phyloP scores from a whole-genome alignment of 30 jellyfish, hydroid and myxozoan genomes.

The Turritopsis rubra region DNA sequence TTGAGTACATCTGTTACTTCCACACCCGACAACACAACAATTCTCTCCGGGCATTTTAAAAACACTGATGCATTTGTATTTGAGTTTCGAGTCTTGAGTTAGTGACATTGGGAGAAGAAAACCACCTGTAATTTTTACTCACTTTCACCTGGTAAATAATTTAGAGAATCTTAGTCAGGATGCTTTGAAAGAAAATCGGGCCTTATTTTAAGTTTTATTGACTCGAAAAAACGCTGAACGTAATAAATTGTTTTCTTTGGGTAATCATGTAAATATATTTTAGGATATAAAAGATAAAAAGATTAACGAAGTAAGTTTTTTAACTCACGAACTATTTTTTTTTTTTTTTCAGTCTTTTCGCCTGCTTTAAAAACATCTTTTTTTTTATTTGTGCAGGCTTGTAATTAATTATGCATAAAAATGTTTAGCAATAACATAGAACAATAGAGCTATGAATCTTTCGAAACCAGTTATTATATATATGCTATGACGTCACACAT shows the following conservation, averaged over 20 bases:
- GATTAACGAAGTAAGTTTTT: too few relatives aligned
- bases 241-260: background rate
- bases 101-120: background rate
- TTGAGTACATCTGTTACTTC: slow-evolving; percentile 36
- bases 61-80: background rate
- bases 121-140: background rate
- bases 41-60: slow-evolving; percentile 50
- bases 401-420: too few relatives aligned
- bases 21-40: slow-evolving; percentile 56
- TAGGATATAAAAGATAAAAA: too few relatives aligned
- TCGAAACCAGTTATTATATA: too few relatives aligned
- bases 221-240: background rate
- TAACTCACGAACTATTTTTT: too few relatives aligned
- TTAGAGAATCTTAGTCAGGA: background rate
- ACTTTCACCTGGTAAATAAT: background rate
- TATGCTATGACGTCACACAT: too few relatives aligned
- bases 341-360: too few relatives aligned
- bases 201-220: background rate
- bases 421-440: too few relatives aligned
- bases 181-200: background rate
- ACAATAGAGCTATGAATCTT: too few relatives aligned
- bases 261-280: too few relatives aligned
- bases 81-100: background rate
- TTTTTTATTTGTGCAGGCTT: too few relatives aligned
- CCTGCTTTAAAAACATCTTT: too few relatives aligned